Percentiles rank a stretch among this genome's conserved stretches.
These are phyloP conservation scores for Nephrotoma appendiculata DNA, from an alignment of 2,888 invertebrate species.

Conservation along the genomic window DNA sequence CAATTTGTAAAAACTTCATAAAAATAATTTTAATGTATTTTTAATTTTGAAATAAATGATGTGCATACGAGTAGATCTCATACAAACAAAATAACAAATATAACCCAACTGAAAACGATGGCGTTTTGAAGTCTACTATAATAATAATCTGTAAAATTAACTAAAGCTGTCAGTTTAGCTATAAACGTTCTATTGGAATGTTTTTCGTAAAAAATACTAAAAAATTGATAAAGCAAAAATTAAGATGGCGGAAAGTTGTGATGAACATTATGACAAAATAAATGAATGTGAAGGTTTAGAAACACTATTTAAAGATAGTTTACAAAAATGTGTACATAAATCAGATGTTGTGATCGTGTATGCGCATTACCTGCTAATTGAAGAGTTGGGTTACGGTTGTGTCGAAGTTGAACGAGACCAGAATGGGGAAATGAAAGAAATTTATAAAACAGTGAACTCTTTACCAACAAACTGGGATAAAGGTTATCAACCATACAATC, in stretches of 20 bases:
- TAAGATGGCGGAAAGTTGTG: neutral
- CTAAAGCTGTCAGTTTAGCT: too few relatives aligned
- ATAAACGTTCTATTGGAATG: too few relatives aligned
- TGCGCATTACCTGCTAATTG: neutral
- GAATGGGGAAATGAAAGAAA: neutral
- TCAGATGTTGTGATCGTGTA: neutral
- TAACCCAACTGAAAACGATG: too few relatives aligned
- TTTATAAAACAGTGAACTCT: neutral
- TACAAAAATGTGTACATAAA: neutral
- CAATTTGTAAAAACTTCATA: too few relatives aligned
- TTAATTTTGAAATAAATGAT: too few relatives aligned
- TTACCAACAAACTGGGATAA: neutral
- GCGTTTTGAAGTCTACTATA: too few relatives aligned
- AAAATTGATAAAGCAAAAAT: neutral
- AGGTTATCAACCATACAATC: neutral
- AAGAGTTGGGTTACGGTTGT: neutral
- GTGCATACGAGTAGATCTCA: too few relatives aligned
- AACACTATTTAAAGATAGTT: neutral
- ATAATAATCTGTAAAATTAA: too few relatives aligned
- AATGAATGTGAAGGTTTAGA: neutral
- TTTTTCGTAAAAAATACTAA: too few relatives aligned
- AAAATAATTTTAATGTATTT: too few relatives aligned
- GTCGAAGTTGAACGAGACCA: neutral
- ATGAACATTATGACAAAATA: neutral
- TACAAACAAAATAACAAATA: too few relatives aligned